phyloP scores from a whole-genome alignment of 2,888 invertebrate genomes.

The Leucophora obtusa region DNA sequence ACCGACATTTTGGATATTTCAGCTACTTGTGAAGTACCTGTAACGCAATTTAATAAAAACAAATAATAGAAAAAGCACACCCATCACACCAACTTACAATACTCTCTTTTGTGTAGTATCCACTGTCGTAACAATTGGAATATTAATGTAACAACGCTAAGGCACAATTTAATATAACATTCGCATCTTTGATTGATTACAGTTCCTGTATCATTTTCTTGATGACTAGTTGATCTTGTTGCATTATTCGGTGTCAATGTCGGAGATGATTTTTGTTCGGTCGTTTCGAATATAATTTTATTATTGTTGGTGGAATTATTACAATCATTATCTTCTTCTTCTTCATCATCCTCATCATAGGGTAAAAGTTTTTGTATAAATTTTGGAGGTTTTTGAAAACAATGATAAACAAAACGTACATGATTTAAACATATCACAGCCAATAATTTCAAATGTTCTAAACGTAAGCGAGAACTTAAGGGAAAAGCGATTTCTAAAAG shows the following conservation, averaged over 20 bases:
- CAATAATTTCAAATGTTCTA: constrained; percentile 70
- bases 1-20: constrained; percentile 73
- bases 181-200: constrained; percentile 67
- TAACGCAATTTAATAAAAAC: not conserved
- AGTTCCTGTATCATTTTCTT: not conserved
- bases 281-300: constrained; percentile 41
- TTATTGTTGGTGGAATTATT: constrained; percentile 14
- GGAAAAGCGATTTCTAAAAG: constrained; percentile 73
- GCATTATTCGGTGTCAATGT: constrained; percentile 19
- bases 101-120: constrained; percentile 63
- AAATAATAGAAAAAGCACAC: too few relatives aligned
- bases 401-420: constrained; percentile 71
- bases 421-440: constrained; percentile 72
- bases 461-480: constrained; percentile 66
- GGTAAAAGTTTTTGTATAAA: constrained; percentile 72
- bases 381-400: constrained; percentile 71
- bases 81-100: constrained; percentile 31
- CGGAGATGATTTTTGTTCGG: constrained; percentile 26
- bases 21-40: constrained; percentile 70
- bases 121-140: constrained; percentile 75
- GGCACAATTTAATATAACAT: constrained; percentile 74
- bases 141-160: constrained; percentile 73
- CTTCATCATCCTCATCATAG: constrained; percentile 70
- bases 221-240: not conserved
- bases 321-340: constrained; percentile 65